Base-by-base conservation (phyloP, 2,113 vertebrate genomes). In the Phyllostomus discolor region DNA sequence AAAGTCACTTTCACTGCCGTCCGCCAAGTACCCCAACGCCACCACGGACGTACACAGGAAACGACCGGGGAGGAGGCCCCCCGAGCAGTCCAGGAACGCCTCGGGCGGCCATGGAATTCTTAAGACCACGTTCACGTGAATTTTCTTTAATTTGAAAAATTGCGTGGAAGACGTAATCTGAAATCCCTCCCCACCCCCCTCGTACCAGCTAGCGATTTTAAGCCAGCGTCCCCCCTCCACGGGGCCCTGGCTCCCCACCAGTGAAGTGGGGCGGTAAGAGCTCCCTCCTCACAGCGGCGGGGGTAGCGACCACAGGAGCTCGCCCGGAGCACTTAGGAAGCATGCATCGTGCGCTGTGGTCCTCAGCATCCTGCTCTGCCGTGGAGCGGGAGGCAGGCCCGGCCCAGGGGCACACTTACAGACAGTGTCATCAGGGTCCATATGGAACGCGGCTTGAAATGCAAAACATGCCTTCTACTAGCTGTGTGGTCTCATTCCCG, bases 301-400 rank as follows among this genome's bases (percentile, higher is more conserved):
- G 38, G 62, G 24, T 16, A 48, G 16, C 7, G 6, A 2, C 54
- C 4, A 3, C 1, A 43, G 33, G 48, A 11, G 3, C 48, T 62
- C 3, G 2, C 0, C 0, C 0, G 2, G 7, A 50, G 41, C 4
- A 2, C 35, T 2, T 19, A 31, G 0, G 2, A n/a, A 69, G 41
- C 43, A 0, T 7, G 16, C 17, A 4, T 10, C 0, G 11, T 8
- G 78, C 43, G 52, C 33, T 22, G 2, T 7, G 3, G 73, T 19
- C 4, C 22, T 41, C 41, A 0, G 4, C 0, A 12, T 8, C 67
- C 10, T 1, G 20, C 43, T 26, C 10, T 46, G 17, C 3, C 4
- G 14, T 19, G 10, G 19, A 5, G 20, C 0, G 33, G 83, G 31
- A 54, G 11, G 33, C 6, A 15, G 59, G 22, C 26, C 5, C 14